These are phyloP conservation scores for Styela clava DNA, from an alignment of 23 tunicate genomes.

Conservation along the genomic window DNA sequence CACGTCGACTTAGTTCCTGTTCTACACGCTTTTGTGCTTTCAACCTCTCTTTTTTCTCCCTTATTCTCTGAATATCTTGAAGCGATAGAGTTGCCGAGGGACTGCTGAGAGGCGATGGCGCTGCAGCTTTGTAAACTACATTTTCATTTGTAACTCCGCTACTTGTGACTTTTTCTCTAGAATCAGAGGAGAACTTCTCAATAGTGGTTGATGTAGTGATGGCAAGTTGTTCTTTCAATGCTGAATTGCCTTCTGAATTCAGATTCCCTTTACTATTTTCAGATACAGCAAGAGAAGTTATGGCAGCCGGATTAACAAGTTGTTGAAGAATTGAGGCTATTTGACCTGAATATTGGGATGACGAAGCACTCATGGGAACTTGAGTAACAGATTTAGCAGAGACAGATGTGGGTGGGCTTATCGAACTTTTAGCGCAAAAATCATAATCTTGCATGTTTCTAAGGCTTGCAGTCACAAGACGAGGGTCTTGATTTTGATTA, in stretches of 20 bases:
- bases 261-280: too few relatives aligned
- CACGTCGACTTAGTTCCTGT: slow-evolving; percentile 4
- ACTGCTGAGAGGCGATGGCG: not conserved
- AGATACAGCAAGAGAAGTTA: too few relatives aligned
- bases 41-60: slow-evolving; percentile 25
- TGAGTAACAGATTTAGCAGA: not conserved
- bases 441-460: not conserved
- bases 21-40: not conserved
- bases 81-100: slow-evolving; percentile 3
- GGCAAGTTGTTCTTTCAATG: too few relatives aligned
- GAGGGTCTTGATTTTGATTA: not conserved
- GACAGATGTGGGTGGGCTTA: not conserved
- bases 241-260: too few relatives aligned
- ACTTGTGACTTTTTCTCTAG: too few relatives aligned
- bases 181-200: too few relatives aligned
- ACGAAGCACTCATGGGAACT: not conserved
- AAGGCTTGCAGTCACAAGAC: not conserved
- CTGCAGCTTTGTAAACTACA: too few relatives aligned
- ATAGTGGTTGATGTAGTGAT: too few relatives aligned
- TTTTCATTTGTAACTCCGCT: too few relatives aligned
- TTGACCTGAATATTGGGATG: not conserved
- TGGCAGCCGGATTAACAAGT: not conserved
- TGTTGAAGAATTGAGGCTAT: not conserved
- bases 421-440: not conserved
- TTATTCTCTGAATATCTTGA: slow-evolving; percentile 20